Percentiles rank a stretch among this genome's conserved stretches.
phyloP scores from a whole-genome alignment of 2,113 vertebrate species.

The Stigmatopora argus region DNA sequence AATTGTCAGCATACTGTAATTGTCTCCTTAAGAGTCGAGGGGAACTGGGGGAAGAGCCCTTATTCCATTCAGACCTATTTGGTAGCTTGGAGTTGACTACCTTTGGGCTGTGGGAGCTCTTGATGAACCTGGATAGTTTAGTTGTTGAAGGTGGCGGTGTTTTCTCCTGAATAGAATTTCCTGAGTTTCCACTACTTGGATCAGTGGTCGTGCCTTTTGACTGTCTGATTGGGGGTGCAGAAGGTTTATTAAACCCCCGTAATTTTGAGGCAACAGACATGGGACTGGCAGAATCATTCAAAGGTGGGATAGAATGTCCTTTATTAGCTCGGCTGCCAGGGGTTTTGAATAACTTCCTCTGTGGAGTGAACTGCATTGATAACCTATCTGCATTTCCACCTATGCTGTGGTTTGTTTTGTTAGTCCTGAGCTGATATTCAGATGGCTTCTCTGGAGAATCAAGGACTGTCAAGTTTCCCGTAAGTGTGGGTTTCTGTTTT shows the following conservation, averaged over 20 bases:
- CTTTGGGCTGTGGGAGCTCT: conserved; percentile 64
- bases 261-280: conserved; percentile 75
- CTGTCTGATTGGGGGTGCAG: conserved; percentile 70
- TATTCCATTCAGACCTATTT: conserved; percentile 54
- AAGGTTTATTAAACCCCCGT: conserved; percentile 69
- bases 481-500: conserved; percentile 53
- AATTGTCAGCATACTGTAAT: conserved; percentile 51
- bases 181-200: conserved; percentile 41
- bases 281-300: conserved; percentile 47
- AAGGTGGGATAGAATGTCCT: conserved; percentile 56
- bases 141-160: conserved; percentile 64
- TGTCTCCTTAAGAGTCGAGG: conserved; percentile 61
- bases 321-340: conserved; percentile 50
- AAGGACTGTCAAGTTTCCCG: conserved; percentile 62
- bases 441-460: conserved; percentile 68
- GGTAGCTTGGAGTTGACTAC: conserved; percentile 49
- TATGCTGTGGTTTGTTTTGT: conserved; percentile 38
- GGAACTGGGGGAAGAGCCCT: conserved; percentile 57
- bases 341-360: conserved; percentile 69
- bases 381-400: conserved; percentile 55
- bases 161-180: conserved; percentile 64
- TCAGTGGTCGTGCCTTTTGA: conserved; percentile 46
- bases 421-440: conserved; percentile 40
- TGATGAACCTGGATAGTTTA: conserved; percentile 74
- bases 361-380: conserved; percentile 55